A percentile compares a stretch with the other conserved stretches of the same genome.
Evolutionary conservation across 2,113 vertebrate species (phyloP).

Genomic region (Arenaria interpres): DNA sequence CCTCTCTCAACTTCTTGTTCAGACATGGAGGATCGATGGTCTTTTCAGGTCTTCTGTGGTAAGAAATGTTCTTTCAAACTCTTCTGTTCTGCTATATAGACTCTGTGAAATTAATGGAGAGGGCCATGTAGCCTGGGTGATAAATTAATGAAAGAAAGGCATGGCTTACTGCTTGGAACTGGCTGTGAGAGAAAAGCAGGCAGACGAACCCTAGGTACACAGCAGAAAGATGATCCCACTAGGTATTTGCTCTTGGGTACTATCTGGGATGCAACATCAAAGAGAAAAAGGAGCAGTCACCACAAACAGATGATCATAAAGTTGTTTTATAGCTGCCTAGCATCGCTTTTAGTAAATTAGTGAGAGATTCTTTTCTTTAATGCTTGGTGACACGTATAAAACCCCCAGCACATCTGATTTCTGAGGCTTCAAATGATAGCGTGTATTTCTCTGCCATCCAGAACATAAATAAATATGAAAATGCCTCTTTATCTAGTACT

Average conservation of each 20-base stretch:
- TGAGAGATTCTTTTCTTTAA: background rate
- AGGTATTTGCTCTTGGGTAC: background rate
- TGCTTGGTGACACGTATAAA: constrained; percentile 24
- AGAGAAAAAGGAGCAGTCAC: background rate
- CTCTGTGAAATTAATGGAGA: background rate
- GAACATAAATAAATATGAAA: constrained; percentile 53
- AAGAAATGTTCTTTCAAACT: background rate
- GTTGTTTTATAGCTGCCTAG: background rate
- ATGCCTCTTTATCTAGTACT: constrained; percentile 30
- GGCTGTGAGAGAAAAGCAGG: background rate
- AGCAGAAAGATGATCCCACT: background rate
- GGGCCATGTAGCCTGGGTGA: background rate
- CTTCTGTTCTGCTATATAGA: background rate
- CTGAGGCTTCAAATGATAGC: background rate
- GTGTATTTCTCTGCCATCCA: constrained; percentile 10
- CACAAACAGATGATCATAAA: background rate
- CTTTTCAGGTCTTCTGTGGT: background rate
- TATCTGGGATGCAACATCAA: background rate
- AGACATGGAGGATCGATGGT: background rate
- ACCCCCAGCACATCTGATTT: background rate
- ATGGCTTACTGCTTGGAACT: background rate
- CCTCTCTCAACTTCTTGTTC: background rate
- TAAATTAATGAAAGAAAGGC: background rate
- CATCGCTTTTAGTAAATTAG: constrained; percentile 22
- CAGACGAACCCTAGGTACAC: background rate